Evolutionary conservation across 2,113 vertebrate genomes (phyloP), one percentile per base, ranked within the genome.

Genomic region (Cyprinodon variegatus): DNA sequence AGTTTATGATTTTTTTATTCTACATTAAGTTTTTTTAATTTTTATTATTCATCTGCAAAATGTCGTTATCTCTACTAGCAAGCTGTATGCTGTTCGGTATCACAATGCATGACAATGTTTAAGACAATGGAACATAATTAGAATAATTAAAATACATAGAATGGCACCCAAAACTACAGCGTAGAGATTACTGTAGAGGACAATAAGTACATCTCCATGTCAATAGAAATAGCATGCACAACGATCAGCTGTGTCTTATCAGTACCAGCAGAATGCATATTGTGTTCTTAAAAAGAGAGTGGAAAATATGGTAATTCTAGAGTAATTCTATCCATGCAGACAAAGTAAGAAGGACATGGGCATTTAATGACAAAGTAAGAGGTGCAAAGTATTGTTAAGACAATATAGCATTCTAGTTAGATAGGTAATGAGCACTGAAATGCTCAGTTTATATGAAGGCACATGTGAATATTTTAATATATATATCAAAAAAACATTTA

Each of bases 41-140:
- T 81, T 82, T 88, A 80, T 88, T 63, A 83, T 82, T 84, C 77
- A 86, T 86, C 68, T 82, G 62, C 74, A 85, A 85, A 89, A 89
- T 84, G 74, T 61, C 87, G 81, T 90, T 91, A 89, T 88, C 74
- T 48, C 78, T 77, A 41, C 65, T 22, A 82, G 81, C 78, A 90
- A 90, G 57, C 79, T 79, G 83, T 83, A 87, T 76, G 81, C 85
- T 85, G 50, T 88, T 87, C 78, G 17, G 83, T 78, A 80, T 77
- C 79, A 83, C 74, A 79, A 86, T 76, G 72, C 36, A 3, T 38
- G 67, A 72, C 43, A 79, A 77, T 74, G 68, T 69, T 83, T 48
- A 70, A 61, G 74, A 86, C 86, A 88, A 87, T 76, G 65, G 71
- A 76, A 80, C 74, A 89, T 78, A 88, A 87, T 71, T 64, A 75